Conservation (phyloP, 2,113 vertebrate genomes). For the Brevimyrus niger region DNA sequence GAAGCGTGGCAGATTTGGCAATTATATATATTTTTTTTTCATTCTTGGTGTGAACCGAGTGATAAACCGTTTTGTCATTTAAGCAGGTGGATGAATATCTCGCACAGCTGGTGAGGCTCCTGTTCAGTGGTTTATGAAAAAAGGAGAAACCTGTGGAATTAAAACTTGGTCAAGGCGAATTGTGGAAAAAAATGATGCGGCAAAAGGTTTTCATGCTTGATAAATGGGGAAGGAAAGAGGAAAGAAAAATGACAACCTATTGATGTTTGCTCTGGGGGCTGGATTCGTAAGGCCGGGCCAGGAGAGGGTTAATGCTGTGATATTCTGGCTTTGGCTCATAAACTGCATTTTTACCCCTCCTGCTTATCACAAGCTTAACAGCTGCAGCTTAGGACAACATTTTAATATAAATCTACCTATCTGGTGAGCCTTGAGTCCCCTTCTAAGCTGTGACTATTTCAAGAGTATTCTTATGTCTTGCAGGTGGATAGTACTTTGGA, state of each 20-base stretch:
- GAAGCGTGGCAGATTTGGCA: neutral
- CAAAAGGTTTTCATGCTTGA: neutral
- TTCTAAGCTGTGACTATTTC: neutral
- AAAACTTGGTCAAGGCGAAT: neutral
- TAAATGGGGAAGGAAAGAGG: neutral
- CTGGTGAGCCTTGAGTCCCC: neutral
- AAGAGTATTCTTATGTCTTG: neutral
- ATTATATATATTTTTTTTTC: neutral
- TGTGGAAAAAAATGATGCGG: neutral
- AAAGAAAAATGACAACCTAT: neutral
- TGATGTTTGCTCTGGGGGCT: neutral
- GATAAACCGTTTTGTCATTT: neutral
- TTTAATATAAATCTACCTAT: slow-evolving; percentile 5
- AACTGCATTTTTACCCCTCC: neutral
- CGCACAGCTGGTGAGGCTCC: neutral
- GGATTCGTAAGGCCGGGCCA: neutral
- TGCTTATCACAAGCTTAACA: neutral
- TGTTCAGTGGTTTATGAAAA: neutral
- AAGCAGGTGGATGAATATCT: neutral
- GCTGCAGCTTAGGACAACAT: neutral
- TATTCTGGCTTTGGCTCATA: neutral
- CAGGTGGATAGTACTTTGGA: neutral
- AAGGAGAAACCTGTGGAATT: neutral
- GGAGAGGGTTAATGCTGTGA: neutral
- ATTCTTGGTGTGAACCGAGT: neutral